Percentiles rank a stretch among this genome's conserved stretches.
These are phyloP conservation scores for Pundamilia nyererei DNA, from an alignment of 2,113 vertebrate species.

Conservation along the genomic window DNA sequence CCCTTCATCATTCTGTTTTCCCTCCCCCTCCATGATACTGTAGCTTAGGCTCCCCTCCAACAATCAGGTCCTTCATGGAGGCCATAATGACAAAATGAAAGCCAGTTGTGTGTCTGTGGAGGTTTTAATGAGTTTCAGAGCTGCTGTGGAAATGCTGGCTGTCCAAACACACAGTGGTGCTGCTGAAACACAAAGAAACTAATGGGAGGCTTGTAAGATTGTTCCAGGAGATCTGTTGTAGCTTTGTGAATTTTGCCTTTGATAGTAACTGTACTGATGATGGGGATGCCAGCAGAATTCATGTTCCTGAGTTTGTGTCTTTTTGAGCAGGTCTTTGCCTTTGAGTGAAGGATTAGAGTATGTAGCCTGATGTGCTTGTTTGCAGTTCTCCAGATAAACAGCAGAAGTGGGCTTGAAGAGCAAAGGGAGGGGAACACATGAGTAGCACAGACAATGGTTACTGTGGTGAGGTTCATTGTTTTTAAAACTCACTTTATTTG, in stretches of 20 bases:
- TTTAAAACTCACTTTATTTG: not conserved
- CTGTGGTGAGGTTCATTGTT: not conserved
- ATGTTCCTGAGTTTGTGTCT: not conserved
- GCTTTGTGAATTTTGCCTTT: not conserved
- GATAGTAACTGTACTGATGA: not conserved
- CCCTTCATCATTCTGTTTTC: constrained; percentile 13
- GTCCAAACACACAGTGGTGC: constrained; percentile 21
- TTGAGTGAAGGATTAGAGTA: not conserved
- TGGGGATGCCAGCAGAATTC: not conserved
- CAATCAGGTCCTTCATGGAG: constrained; percentile 53
- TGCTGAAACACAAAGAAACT: constrained; percentile 13
- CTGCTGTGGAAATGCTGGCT: constrained; percentile 35
- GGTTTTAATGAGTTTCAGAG: constrained; percentile 62
- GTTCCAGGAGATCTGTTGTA: not conserved
- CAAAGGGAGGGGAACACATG: not conserved
- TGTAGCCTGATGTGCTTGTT: not conserved
- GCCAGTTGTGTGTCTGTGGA: constrained; percentile 62
- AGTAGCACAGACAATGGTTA: not conserved
- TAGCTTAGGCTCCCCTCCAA: constrained; percentile 19
- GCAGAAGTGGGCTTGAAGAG: not conserved
- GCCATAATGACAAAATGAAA: constrained; percentile 66
- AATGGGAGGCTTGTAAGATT: not conserved
- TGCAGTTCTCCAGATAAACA: not conserved
- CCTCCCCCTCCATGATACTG: constrained; percentile 38
- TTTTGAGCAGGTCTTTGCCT: not conserved